These are phyloP conservation scores for Anolis apletophallus DNA, from an alignment of 2,797 vertebrate species.

Conservation along the genomic window DNA sequence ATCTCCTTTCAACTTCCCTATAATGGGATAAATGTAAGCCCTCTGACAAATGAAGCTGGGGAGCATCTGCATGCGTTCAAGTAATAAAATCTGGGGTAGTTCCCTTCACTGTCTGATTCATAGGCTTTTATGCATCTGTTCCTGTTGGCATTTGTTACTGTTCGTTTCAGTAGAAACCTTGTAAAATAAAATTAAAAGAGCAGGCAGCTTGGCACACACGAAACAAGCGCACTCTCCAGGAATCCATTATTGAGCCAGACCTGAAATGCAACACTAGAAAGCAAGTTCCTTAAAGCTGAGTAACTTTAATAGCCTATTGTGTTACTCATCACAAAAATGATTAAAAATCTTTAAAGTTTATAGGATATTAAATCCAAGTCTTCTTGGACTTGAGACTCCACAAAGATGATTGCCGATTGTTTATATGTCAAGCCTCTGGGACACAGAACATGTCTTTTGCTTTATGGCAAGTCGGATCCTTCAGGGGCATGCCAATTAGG, in stretches of 20 bases:
- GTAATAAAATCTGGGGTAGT: background rate
- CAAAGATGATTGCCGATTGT: slow-evolving; percentile 55
- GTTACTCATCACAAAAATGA: slow-evolving; percentile 55
- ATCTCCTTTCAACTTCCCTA: background rate
- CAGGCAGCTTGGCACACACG: background rate
- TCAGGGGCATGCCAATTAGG: slow-evolving; percentile 69
- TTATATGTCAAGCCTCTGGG: slow-evolving; percentile 54
- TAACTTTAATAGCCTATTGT: slow-evolving; percentile 57
- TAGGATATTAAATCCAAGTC: slow-evolving; percentile 59
- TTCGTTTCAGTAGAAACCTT: background rate
- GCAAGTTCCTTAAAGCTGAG: slow-evolving; percentile 41
- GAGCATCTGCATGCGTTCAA: background rate
- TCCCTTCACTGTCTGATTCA: background rate
- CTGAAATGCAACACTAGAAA: slow-evolving; percentile 45
- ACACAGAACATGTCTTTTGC: slow-evolving; percentile 52
- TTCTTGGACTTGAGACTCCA: slow-evolving; percentile 30
- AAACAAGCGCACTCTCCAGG: slow-evolving; percentile 36
- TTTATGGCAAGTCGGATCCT: slow-evolving; percentile 59
- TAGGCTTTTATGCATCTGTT: background rate
- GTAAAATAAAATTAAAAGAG: slow-evolving; percentile 21
- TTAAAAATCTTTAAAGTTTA: slow-evolving; percentile 59
- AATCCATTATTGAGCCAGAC: slow-evolving; percentile 17
- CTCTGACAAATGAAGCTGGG: background rate
- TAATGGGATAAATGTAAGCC: background rate
- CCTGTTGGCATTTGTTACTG: slow-evolving; percentile 2